Base-by-base conservation (phyloP, 2,797 vertebrate species). In the Sebastes kiyomatsui region DNA sequence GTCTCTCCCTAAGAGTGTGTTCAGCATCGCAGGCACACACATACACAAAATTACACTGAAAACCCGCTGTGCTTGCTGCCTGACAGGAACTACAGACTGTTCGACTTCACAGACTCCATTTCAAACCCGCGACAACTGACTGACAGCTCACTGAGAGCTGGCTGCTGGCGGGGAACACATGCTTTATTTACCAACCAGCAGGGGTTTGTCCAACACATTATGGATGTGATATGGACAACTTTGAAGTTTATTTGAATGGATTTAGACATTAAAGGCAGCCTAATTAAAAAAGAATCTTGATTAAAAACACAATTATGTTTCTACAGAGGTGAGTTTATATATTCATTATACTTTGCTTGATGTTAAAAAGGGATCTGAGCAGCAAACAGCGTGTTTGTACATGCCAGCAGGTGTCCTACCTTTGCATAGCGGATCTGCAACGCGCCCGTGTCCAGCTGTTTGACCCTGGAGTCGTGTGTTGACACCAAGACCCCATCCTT, bases 381-480 rank as follows among this genome's bases (percentile, higher is more conserved):
- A 49, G 46, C 18, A 49, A 49, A 49, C 46, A 20, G 46, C 14
- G 1, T 66, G 7, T 80, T 59, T 67, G 49, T 23, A 56, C 66
- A 55, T 27, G 18, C 71, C 62, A 58, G 32, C 80, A 75, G 65
- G 54, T 33, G 71, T 85, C 77, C 83, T 95, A 99, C 99, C 98
- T 99, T 99, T 72, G 97, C 97, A 2, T 99, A 99, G 89, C 98
- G 96, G 82, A 99, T 98, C 95, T 99, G 98, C 71, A 99, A 91
- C 0, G 96, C 93, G 2, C 98, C 98, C 0, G 95, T 96, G 86
- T 99, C 99, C 87, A 97, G 88, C 88, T 97, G 98, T 89, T 98
- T 99, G 90, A 99, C 95, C 60, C 99, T 97, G 54, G 98, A 98
- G 92, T 99, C 99, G 35, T 99, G 97, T 13, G 97, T 97, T 78